Conservation (phyloP, 2,888 invertebrate genomes). For the Parnassius smintheus region DNA sequence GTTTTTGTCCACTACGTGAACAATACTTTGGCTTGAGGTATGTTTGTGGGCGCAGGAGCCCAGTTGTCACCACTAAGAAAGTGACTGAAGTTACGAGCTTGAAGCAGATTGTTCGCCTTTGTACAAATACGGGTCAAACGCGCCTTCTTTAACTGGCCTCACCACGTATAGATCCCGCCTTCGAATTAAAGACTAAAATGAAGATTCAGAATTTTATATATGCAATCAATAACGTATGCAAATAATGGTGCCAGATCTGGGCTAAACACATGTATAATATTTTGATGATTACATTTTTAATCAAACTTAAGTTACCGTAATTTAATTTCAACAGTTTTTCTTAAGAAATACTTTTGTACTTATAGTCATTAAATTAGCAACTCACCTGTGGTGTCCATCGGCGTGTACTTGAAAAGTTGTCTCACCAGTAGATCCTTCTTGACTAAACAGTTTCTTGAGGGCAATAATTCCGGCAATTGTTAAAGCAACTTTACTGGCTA, state of each 20-base stretch:
- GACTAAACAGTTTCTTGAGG: slow-evolving; percentile 86
- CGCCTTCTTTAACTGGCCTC: slow-evolving; percentile 78
- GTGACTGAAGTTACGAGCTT: slow-evolving; percentile 46
- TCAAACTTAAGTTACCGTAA: no score
- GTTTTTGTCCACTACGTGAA: slow-evolving; percentile 56
- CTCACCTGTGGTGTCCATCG: slow-evolving; percentile 83
- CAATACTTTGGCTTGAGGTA: slow-evolving; percentile 75
- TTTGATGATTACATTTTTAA: no score
- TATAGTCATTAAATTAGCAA: slow-evolving; percentile 7
- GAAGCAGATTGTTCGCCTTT: slow-evolving; percentile 74
- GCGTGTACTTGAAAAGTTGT: slow-evolving; percentile 86
- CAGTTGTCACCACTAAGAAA: slow-evolving; percentile 32
- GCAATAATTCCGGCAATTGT: slow-evolving; percentile 87
- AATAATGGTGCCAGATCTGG: no score
- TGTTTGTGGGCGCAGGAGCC: slow-evolving; percentile 52
- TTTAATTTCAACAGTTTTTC: no score
- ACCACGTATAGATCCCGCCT: slow-evolving; percentile 84
- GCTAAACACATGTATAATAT: no score
- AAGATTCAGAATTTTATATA: slow-evolving; percentile 42
- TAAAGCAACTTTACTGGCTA: slow-evolving; percentile 87
- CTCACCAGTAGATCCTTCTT: slow-evolving; percentile 82
- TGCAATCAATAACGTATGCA: slow-evolving; percentile 5
- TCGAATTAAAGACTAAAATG: slow-evolving; percentile 80
- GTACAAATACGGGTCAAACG: slow-evolving; percentile 82
- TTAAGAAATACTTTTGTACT: background rate